phyloP scores from a whole-genome alignment of 2,113 vertebrate species.

The Lampris megalopsis region DNA sequence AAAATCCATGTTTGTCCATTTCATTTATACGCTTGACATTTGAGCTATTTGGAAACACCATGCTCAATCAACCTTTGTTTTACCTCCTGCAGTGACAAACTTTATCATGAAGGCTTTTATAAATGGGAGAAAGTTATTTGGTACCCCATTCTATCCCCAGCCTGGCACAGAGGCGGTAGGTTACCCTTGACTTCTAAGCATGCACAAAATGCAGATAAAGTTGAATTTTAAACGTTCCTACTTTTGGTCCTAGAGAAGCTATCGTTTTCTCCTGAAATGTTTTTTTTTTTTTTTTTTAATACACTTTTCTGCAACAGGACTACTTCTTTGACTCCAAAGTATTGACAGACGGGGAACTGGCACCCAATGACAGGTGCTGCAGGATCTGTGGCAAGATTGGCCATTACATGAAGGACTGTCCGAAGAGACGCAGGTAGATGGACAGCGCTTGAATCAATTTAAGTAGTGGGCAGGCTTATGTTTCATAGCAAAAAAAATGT shows the following conservation, averaged over 20 bases:
- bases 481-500: no score
- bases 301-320: constrained; percentile 79
- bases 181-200: constrained; percentile 13
- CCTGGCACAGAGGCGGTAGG: constrained; percentile 93
- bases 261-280: not conserved
- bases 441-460: not conserved
- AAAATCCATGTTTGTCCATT: not conserved
- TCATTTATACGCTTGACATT: not conserved
- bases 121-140: constrained; percentile 96
- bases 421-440: constrained; percentile 94
- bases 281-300: not conserved
- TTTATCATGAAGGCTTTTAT: constrained; percentile 99
- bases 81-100: constrained; percentile 91
- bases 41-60: not conserved
- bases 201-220: no score
- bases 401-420: constrained; percentile 99
- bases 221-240: not conserved
- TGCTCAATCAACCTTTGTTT: not conserved
- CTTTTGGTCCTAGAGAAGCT: not conserved
- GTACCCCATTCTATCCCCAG: constrained; percentile 92
- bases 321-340: constrained; percentile 99
- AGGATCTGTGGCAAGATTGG: constrained; percentile 98
- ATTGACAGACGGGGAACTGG: constrained; percentile 95
- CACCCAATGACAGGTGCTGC: constrained; percentile 97
- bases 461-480: not conserved